Percentiles rank a stretch among this genome's conserved stretches.
Conservation (phyloP, 2,888 invertebrate species). For the Drosophila borborema region DNA sequence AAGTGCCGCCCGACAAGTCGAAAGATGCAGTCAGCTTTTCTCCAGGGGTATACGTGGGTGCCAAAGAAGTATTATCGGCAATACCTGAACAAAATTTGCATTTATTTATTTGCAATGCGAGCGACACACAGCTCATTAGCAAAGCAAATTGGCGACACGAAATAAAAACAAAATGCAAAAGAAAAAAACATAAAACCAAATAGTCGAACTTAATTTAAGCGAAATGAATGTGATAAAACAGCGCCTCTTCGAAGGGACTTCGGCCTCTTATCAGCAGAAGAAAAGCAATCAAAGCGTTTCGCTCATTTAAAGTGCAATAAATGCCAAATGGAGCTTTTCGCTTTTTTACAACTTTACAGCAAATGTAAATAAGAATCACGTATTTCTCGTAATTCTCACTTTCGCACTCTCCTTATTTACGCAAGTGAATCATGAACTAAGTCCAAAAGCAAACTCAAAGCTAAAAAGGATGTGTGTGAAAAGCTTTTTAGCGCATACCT, state of each 20-base stretch:
- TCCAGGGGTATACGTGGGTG: constrained; percentile 6
- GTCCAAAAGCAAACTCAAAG: neutral
- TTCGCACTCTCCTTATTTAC: neutral
- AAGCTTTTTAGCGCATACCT: neutral
- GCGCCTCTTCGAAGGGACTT: neutral
- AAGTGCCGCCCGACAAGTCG: neutral
- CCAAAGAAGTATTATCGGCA: constrained; percentile 9
- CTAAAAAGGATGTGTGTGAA: neutral
- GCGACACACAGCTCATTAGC: constrained; percentile 41
- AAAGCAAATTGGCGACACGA: constrained; percentile 45
- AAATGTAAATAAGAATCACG: neutral
- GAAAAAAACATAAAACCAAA: neutral
- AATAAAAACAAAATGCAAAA: constrained; percentile 13
- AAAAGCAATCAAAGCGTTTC: neutral
- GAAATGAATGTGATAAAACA: constrained; percentile 1
- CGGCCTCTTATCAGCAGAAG: neutral
- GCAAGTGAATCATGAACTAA: neutral
- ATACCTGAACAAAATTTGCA: constrained; percentile 35
- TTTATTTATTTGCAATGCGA: constrained; percentile 39
- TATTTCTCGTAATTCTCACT: neutral
- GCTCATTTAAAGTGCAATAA: neutral
- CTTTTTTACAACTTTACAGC: neutral
- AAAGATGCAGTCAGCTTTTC: too few relatives aligned
- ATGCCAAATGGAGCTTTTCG: neutral
- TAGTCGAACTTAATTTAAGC: neutral